Conservation (phyloP, 2,113 vertebrate species). For the Balaenoptera acutorostrata region DNA sequence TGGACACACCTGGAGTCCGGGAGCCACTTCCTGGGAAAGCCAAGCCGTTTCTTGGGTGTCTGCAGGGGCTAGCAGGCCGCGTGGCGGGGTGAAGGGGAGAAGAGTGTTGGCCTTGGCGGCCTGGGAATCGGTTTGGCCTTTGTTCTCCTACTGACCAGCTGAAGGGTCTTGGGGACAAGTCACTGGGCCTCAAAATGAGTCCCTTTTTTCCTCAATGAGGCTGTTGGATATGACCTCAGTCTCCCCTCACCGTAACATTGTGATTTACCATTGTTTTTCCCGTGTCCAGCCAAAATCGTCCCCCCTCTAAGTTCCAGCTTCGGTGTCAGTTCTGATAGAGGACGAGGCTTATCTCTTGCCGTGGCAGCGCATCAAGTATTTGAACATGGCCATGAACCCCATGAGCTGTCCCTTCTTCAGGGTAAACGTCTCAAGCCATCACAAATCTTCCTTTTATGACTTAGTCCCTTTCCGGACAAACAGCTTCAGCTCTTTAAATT, state of each 20-base stretch:
- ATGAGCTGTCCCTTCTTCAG: background rate
- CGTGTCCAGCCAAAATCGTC: background rate
- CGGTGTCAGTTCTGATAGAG: background rate
- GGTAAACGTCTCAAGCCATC: background rate
- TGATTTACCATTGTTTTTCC: background rate
- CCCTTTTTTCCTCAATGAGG: background rate
- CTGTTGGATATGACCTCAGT: background rate
- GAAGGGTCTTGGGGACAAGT: background rate
- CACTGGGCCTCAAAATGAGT: background rate
- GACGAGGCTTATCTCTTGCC: background rate
- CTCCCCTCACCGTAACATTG: background rate
- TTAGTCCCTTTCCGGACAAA: background rate
- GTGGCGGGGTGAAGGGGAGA: accelerated
- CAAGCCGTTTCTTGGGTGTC: accelerated
- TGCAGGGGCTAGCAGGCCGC: no score
- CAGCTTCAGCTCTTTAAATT: background rate
- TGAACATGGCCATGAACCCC: background rate
- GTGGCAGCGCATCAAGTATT: background rate
- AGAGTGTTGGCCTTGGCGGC: background rate
- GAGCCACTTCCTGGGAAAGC: background rate
- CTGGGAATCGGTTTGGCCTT: background rate
- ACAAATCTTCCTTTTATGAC: background rate
- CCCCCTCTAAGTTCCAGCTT: background rate
- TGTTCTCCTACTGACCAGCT: background rate
- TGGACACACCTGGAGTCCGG: background rate